Evolutionary conservation across 2,113 vertebrate species (phyloP).

Genomic region (Ornithorhynchus anatinus): DNA sequence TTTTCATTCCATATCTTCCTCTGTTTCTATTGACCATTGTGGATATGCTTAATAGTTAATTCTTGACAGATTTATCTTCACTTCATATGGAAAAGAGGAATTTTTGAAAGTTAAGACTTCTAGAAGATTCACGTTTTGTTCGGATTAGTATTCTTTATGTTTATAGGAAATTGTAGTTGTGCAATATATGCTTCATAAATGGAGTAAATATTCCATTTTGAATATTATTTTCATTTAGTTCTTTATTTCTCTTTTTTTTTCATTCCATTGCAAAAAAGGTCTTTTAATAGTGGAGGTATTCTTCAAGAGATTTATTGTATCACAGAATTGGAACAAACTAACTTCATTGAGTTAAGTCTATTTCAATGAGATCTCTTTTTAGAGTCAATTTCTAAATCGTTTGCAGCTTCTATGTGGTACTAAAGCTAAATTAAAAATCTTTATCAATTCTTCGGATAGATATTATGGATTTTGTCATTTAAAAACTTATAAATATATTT

Average conservation of each 20-base stretch:
- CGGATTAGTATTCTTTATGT: not conserved
- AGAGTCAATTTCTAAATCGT: not conserved
- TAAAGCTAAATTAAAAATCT: not conserved
- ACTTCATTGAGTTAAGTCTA: not conserved
- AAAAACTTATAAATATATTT: not conserved
- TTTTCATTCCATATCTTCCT: too few relatives aligned
- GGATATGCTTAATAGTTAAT: not conserved
- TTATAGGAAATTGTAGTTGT: not conserved
- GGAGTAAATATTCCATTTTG: not conserved
- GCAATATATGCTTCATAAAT: not conserved
- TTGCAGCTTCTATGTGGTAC: not conserved
- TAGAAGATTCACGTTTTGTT: not conserved
- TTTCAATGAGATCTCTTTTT: not conserved
- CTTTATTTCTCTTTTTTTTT: not conserved
- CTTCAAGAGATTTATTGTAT: not conserved
- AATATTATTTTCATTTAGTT: not conserved
- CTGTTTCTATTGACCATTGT: not conserved
- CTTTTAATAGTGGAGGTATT: too few relatives aligned
- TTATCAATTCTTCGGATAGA: not conserved
- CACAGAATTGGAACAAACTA: accelerated
- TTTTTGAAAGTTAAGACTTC: not conserved
- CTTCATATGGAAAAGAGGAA: not conserved
- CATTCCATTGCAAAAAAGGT: not conserved
- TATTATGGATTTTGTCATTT: not conserved
- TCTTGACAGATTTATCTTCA: not conserved